Percentiles rank a stretch among this genome's conserved stretches.
Evolutionary conservation across 37 sponge, comb jelly and placozoan species (phyloP).

Genomic region (Eunapius fragilis): DNA sequence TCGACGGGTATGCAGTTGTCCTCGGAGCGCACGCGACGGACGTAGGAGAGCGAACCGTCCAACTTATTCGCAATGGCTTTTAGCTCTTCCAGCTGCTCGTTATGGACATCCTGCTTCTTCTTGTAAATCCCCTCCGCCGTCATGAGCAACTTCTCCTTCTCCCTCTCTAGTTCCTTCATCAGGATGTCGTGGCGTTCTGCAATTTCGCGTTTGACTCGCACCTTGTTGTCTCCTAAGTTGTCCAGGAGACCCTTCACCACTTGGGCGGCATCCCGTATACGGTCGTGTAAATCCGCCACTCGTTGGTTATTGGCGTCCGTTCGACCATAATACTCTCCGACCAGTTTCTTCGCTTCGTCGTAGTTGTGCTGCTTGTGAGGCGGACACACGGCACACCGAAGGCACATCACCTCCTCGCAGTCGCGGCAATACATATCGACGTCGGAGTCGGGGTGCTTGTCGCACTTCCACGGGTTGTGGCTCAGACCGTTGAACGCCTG

Average conservation of each 20-base stretch:
- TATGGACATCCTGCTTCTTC: not conserved
- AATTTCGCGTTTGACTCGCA: not conserved
- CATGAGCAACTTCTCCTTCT: constrained; percentile 4
- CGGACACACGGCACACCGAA: not conserved
- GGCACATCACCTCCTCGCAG: constrained; percentile 9
- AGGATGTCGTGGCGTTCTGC: not conserved
- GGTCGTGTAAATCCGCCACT: not conserved
- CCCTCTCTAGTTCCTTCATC: not conserved
- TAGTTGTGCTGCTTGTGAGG: constrained; percentile 5
- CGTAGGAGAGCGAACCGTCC: not conserved
- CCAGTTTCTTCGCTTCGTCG: not conserved
- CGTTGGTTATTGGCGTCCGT: not conserved
- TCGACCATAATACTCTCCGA: not conserved
- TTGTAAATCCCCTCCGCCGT: constrained; percentile 2
- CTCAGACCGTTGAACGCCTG: not conserved
- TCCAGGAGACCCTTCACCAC: not conserved
- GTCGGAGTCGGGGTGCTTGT: not conserved
- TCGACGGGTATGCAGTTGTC: constrained; percentile 34
- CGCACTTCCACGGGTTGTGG: not conserved
- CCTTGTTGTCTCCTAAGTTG: not conserved
- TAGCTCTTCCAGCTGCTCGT: constrained; percentile 10
- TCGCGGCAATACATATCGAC: not conserved
- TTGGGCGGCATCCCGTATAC: not conserved
- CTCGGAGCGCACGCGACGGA: constrained; percentile 1
- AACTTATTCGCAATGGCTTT: not conserved